Percentiles rank a stretch among this genome's conserved stretches.
Evolutionary conservation across 1,140 invertebrate genomes (phyloP).

Genomic region (Rhizoglyphus robini): DNA sequence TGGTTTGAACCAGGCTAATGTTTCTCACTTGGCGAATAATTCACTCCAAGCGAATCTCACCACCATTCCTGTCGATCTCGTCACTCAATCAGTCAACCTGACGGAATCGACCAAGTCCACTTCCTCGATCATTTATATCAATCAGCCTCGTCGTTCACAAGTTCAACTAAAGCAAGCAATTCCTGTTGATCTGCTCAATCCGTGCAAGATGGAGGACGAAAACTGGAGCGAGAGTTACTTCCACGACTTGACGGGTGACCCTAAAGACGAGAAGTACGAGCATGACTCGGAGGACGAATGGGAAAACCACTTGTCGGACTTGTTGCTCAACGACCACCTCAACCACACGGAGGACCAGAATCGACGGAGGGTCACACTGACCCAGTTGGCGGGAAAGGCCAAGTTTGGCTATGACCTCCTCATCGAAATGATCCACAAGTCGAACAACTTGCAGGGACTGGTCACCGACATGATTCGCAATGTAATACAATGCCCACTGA

Average conservation of each 20-base stretch:
- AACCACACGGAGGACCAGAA: background rate
- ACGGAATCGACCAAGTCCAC: too few relatives aligned
- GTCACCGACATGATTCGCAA: slow-evolving; percentile 16
- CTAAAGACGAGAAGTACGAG: background rate
- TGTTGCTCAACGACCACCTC: background rate
- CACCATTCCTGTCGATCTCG: too few relatives aligned
- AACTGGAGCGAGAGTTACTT: slow-evolving; percentile 1
- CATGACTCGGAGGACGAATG: background rate
- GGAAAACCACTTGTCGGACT: background rate
- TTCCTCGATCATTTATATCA: too few relatives aligned
- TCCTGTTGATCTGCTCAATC: background rate
- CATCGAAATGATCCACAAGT: background rate
- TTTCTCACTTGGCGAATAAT: too few relatives aligned
- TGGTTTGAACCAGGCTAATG: too few relatives aligned
- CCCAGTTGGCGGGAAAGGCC: background rate
- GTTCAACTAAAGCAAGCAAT: background rate
- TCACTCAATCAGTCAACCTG: too few relatives aligned
- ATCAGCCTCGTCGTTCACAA: background rate
- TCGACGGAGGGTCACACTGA: background rate
- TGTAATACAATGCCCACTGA: background rate
- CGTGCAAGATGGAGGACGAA: background rate
- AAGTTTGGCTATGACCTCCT: background rate
- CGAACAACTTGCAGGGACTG: background rate
- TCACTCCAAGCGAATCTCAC: too few relatives aligned
- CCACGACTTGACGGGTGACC: background rate